Percentiles rank a stretch among this genome's conserved stretches.
phyloP scores from a whole-genome alignment of 2,888 invertebrate species.

The Nephrocerus scutellatus region DNA sequence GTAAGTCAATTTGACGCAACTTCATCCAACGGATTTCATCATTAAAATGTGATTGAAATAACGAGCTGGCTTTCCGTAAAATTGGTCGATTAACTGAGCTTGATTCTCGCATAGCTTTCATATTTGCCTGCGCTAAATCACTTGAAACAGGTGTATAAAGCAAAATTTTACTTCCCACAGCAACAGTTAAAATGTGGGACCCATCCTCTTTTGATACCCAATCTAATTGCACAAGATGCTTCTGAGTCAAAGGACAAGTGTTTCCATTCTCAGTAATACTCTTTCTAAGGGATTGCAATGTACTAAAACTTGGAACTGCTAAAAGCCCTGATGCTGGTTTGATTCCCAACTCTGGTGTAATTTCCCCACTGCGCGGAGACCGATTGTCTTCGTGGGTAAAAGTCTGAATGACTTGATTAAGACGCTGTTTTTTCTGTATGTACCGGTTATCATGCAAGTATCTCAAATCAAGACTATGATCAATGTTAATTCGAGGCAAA shows the following conservation, averaged over 20 bases:
- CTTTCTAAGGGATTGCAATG: constrained; percentile 76
- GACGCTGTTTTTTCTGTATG: constrained; percentile 72
- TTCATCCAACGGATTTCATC: constrained; percentile 98
- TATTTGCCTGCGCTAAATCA: constrained; percentile 89
- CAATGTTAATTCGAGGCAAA: constrained; percentile 72
- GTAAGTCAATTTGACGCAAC: constrained; percentile 78
- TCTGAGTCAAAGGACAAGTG: constrained; percentile 83
- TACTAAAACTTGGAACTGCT: constrained; percentile 86
- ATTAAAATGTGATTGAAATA: constrained; percentile 81
- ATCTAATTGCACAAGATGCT: constrained; percentile 90
- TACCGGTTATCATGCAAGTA: constrained; percentile 73
- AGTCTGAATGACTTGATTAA: constrained; percentile 76
- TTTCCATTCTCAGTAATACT: constrained; percentile 89
- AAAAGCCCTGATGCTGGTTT: constrained; percentile 50
- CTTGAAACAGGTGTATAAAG: constrained; percentile 90
- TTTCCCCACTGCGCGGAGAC: constrained; percentile 51
- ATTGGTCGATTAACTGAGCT: constrained; percentile 77
- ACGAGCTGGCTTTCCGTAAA: constrained; percentile 81
- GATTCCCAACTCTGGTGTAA: constrained; percentile 41
- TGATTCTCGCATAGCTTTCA: constrained; percentile 85
- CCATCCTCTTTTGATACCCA: constrained; percentile 99
- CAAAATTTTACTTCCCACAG: constrained; percentile 87
- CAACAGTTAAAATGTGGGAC: constrained; percentile 93
- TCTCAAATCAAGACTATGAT: constrained; percentile 74
- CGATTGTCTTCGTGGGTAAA: constrained; percentile 71